Conservation (phyloP, 2,113 vertebrate genomes). For the Saccopteryx leptura region DNA sequence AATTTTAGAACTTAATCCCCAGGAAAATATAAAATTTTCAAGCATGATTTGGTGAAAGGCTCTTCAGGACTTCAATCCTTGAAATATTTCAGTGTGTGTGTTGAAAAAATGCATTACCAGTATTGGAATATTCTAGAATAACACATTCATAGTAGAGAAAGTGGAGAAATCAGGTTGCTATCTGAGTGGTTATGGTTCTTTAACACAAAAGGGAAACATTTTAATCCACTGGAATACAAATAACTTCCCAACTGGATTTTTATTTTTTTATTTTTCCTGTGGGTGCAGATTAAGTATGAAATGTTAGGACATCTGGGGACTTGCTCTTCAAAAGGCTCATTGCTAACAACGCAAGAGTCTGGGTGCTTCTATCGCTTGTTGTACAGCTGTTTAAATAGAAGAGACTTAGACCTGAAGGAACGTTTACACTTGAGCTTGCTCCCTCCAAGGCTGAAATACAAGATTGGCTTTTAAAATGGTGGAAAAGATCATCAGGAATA, state of each 20-base stretch:
- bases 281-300: conserved; percentile 74
- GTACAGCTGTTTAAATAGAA: conserved; percentile 86
- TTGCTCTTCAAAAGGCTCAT: conserved; percentile 70
- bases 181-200: conserved; percentile 55
- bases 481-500: conserved; percentile 28
- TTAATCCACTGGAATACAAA: conserved; percentile 56
- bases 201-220: conserved; percentile 56
- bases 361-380: conserved; percentile 65
- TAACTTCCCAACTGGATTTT: not conserved
- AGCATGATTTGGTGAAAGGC: not conserved
- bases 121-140: conserved; percentile 53
- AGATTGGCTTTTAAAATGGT: conserved; percentile 77
- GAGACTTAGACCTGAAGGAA: conserved; percentile 70
- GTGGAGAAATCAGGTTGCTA: not conserved
- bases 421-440: conserved; percentile 76
- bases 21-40: conserved; percentile 53
- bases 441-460: conserved; percentile 72
- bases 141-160: conserved; percentile 11
- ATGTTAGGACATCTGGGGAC: conserved; percentile 76
- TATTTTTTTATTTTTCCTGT: conserved; percentile 37
- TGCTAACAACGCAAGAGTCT: conserved; percentile 66
- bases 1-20: conserved; percentile 54
- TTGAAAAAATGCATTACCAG: not conserved
- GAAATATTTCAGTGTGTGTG: not conserved
- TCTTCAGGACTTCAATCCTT: conserved; percentile 27